Conservation (phyloP, 2,113 vertebrate genomes). For the Halichoerus grypus region DNA sequence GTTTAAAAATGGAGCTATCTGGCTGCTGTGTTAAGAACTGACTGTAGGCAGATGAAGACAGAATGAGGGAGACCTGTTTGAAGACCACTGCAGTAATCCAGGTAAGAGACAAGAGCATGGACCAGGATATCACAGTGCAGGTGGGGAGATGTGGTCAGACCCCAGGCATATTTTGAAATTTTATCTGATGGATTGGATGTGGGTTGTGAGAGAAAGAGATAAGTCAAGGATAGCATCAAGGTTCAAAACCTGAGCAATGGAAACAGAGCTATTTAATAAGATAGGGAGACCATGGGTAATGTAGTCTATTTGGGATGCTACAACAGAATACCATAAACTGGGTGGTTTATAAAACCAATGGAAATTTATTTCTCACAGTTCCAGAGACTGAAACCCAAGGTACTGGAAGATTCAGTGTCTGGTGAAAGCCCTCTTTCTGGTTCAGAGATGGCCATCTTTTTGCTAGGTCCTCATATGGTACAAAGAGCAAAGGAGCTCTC, state of each 20-base stretch:
- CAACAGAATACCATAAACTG: background rate
- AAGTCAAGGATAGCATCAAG: background rate
- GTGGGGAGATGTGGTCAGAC: background rate
- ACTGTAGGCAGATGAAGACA: background rate
- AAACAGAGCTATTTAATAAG: background rate
- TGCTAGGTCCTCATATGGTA: background rate
- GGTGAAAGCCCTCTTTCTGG: background rate
- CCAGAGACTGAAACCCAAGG: background rate
- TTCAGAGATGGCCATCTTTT: background rate
- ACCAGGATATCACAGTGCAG: background rate
- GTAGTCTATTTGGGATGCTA: background rate
- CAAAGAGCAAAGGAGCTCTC: background rate
- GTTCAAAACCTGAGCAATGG: background rate
- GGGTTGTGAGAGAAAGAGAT: background rate
- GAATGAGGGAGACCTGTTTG: background rate
- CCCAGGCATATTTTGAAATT: background rate
- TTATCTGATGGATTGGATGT: background rate
- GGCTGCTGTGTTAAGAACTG: background rate
- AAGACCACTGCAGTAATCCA: background rate
- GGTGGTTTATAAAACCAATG: background rate
- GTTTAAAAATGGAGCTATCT: background rate
- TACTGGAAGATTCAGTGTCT: background rate
- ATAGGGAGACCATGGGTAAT: background rate
- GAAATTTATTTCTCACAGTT: background rate
- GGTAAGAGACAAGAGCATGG: background rate